Percentiles rank a stretch among this genome's conserved stretches.
phyloP scores from a whole-genome alignment of 2,797 vertebrate genomes.

The Pantherophis vulpinus region DNA sequence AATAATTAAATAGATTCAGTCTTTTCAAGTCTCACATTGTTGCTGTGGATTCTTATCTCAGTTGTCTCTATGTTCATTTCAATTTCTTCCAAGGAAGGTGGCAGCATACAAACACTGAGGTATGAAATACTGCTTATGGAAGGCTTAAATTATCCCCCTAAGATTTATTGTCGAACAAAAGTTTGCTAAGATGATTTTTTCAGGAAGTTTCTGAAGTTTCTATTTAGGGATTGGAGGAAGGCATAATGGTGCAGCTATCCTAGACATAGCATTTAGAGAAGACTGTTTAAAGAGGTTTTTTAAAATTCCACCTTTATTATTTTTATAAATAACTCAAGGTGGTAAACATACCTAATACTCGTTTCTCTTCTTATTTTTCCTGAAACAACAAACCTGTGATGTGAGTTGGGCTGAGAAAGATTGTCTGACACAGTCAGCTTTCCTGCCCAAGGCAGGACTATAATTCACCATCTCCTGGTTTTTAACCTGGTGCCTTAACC shows the following conservation, averaged over 20 bases:
- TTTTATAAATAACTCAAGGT: not conserved
- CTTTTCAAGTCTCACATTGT: not conserved
- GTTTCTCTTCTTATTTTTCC: not conserved
- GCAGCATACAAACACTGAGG: not conserved
- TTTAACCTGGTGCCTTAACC: not conserved
- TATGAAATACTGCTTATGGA: not conserved
- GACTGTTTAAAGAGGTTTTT: not conserved
- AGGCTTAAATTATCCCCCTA: not conserved
- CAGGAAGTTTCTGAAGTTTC: not conserved
- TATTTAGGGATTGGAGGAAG: not conserved
- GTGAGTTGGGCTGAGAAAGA: not conserved
- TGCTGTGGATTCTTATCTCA: not conserved
- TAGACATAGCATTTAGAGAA: not conserved
- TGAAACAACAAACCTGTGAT: not conserved
- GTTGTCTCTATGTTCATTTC: not conserved
- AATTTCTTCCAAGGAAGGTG: not conserved
- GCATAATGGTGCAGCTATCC: not conserved
- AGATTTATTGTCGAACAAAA: not conserved
- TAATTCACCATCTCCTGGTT: not conserved
- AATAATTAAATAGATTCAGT: not conserved
- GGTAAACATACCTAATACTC: not conserved
- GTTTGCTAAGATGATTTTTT: not conserved
- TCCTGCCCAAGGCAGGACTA: not conserved
- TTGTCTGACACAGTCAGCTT: not conserved
- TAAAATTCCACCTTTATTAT: not conserved